phyloP scores from a whole-genome alignment of 1,140 invertebrate species.

The Diachasmimorpha longicaudata region DNA sequence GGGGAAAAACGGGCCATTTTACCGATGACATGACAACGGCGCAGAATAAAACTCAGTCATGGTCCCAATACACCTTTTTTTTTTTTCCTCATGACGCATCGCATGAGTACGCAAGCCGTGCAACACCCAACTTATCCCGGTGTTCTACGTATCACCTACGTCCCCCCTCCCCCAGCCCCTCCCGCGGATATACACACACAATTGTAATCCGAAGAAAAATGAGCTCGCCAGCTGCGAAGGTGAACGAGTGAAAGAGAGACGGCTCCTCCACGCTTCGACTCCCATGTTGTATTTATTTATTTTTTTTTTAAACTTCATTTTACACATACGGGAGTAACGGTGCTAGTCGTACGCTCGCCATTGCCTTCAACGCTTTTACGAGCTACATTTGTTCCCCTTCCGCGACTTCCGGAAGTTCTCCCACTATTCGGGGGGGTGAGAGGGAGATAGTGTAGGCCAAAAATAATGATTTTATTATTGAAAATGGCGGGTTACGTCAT shows the following conservation, averaged over 20 bases:
- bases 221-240: not conserved
- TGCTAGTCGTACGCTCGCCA: constrained; percentile 3
- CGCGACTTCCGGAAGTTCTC: not conserved
- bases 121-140: not conserved
- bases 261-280: not conserved
- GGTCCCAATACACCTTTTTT: constrained; percentile 12
- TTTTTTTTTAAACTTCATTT: not conserved
- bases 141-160: not conserved
- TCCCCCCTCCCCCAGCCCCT: not conserved
- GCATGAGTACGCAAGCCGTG: not conserved
- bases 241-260: constrained; percentile 11
- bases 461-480: not conserved
- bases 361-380: constrained; percentile 5
- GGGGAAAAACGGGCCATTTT: not conserved
- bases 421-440: not conserved
- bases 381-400: not conserved
- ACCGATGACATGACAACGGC: not conserved
- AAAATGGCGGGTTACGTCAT: not conserved
- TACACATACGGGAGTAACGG: constrained; percentile 11
- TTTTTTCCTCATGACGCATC: constrained; percentile 10
- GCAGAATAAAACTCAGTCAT: constrained; percentile 16
- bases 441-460: not conserved
- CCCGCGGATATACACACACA: not conserved
- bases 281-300: not conserved
- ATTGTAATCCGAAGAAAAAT: not conserved